These are phyloP conservation scores for Julus scanicus DNA, from an alignment of 2,888 invertebrate species.

Conservation along the genomic window DNA sequence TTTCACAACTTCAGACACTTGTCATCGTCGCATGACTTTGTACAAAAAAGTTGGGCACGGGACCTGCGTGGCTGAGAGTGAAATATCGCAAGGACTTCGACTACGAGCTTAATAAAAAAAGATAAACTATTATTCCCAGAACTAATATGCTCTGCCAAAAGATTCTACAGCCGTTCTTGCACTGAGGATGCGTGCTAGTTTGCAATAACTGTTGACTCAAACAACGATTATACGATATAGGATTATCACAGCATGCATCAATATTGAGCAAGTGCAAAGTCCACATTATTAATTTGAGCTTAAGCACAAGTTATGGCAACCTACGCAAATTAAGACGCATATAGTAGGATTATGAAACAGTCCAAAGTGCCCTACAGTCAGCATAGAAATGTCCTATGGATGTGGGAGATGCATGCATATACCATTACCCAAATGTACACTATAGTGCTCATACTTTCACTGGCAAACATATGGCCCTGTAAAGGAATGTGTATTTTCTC, in stretches of 20 bases:
- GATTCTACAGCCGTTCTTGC: neutral
- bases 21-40: neutral
- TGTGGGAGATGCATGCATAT: too few species aligned
- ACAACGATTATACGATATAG: neutral
- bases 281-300: neutral
- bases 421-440: too few species aligned
- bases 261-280: neutral
- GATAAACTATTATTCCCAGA: neutral
- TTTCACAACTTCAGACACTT: neutral
- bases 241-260: neutral
- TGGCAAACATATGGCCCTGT: too few species aligned
- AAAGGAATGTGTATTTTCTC: too few species aligned
- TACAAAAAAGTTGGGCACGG: neutral
- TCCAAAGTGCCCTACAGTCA: neutral
- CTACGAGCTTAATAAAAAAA: neutral
- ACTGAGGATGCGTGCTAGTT: neutral
- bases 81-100: neutral
- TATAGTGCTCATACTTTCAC: too few species aligned
- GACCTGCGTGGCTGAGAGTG: neutral
- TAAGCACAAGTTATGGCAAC: neutral
- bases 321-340: neutral
- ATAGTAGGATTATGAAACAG: neutral
- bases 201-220: conserved; percentile 13
- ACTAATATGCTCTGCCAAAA: neutral
- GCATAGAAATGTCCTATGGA: too few species aligned